Conservation (phyloP, 2,888 invertebrate genomes). For the Acanthosepion pharaonis region DNA sequence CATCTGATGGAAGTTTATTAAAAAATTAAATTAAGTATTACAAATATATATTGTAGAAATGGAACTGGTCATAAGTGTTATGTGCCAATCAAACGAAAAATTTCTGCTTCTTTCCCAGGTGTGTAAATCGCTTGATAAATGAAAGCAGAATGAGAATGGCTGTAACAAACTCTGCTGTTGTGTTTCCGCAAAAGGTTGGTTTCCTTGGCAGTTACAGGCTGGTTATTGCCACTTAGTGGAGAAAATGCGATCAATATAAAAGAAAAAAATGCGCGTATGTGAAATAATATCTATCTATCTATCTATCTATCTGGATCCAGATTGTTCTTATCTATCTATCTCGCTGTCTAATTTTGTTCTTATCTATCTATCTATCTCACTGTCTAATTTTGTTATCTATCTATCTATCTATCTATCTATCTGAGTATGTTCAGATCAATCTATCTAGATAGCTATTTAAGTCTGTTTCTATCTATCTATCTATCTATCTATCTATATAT, state of each 20-base stretch:
- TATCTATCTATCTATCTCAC: neutral
- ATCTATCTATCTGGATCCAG: neutral
- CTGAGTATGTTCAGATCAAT: too few relatives aligned
- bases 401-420: neutral
- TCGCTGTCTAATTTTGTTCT: too few relatives aligned
- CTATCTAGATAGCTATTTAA: too few relatives aligned
- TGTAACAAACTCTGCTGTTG: neutral
- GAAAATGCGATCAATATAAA: neutral
- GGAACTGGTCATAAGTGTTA: neutral
- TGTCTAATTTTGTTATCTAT: too few relatives aligned
- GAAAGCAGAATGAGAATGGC: neutral
- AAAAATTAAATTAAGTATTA: neutral
- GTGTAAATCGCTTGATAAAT: neutral
- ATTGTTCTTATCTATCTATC: neutral
- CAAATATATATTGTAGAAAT: neutral
- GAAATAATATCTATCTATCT: neutral
- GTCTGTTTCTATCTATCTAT: neutral
- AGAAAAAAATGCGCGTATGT: neutral
- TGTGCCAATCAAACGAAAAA: neutral
- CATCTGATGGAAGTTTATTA: neutral
- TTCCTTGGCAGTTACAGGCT: neutral
- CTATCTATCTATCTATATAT: neutral
- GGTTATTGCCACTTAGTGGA: neutral
- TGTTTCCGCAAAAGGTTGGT: neutral
- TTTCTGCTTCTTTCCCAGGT: neutral